Percentiles rank a stretch among this genome's conserved stretches.
These are phyloP conservation scores for Drosophila sordidula DNA, from an alignment of 2,888 invertebrate genomes.

Conservation along the genomic window DNA sequence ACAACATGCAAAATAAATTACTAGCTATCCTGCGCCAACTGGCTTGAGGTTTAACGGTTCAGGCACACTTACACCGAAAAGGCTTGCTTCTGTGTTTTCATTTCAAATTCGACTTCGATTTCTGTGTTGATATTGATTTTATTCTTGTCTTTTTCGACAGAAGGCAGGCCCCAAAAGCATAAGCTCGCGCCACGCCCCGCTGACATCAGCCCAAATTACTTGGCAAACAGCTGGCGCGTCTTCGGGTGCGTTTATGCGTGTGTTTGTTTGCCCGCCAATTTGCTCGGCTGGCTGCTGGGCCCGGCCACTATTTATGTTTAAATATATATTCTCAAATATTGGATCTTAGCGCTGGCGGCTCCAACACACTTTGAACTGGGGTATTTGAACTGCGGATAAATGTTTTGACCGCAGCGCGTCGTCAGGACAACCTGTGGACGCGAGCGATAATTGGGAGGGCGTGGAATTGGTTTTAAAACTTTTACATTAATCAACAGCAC, in stretches of 20 bases:
- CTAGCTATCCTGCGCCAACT: background rate
- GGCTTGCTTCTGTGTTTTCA: background rate
- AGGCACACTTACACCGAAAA: no score
- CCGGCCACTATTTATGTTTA: conserved; percentile 7
- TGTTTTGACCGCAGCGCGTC: conserved; percentile 40
- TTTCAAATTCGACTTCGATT: conserved; percentile 3
- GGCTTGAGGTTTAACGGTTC: no score
- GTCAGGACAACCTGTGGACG: conserved; percentile 25
- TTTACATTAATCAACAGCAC: conserved; percentile 10
- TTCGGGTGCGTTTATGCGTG: conserved; percentile 1
- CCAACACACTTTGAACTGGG: conserved; percentile 3
- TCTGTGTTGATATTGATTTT: conserved; percentile 42
- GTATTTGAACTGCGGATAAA: conserved; percentile 49
- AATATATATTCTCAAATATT: conserved; percentile 1
- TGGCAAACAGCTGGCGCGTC: conserved; percentile 23
- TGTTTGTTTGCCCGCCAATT: conserved; percentile 13
- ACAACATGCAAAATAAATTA: background rate
- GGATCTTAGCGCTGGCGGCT: background rate
- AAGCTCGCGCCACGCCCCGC: conserved; percentile 5
- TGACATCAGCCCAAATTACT: conserved; percentile 18
- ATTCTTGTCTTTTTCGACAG: conserved; percentile 14
- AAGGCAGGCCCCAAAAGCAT: conserved; percentile 9
- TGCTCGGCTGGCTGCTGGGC: conserved; percentile 4
- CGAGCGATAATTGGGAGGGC: conserved; percentile 2
- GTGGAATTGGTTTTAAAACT: conserved; percentile 31